Base-by-base conservation (phyloP, 2,797 vertebrate genomes). In the Hoplostethus atlanticus region DNA sequence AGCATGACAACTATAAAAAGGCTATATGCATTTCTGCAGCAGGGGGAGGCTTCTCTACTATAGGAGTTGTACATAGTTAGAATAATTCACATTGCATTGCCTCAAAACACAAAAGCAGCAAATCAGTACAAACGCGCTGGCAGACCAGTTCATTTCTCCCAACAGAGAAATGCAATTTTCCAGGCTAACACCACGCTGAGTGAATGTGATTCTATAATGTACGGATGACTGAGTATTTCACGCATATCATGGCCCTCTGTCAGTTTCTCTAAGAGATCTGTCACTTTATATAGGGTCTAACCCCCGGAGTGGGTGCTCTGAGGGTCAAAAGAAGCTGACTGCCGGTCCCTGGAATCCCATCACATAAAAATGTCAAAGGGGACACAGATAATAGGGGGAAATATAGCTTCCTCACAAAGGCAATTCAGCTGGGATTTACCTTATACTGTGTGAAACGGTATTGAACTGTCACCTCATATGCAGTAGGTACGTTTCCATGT, bases 141-240 rank as follows among this genome's bases (percentile, higher is more conserved):
- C 58, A 59, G 16, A 73, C 50, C 30, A n/a, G 54, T 61, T 81
- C 10, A 79, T 52, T 56, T 47, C 12, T n/a, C 71, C 25, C 71
- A 21, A 40, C 0, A 55, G 76, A 80, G 67, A 44, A 51, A 57
- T 73, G 54, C 56, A 16, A 52, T 72, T 73, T 47, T 73, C 48
- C 58, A 10, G 38, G 52, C 30, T 31, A 65, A 79, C 68, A 71
- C 15, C 68, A 30, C 56, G 75, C 42, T 55, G 40, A 82, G 58
- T 52, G 57, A 77, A 83, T 80, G 68, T 60, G 68, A 48, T 69
- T 78, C 55, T 59, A 65, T 81, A 64, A 68, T 73, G 61, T 62
- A 83, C 70, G 76, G 76, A 79, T 87, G 77, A 84, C 62, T 72
- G 77, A 66, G 54, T 76, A 70, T 68, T 83, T 82, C 78, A 72